Evolutionary conservation across 1,140 invertebrate species (phyloP).

Genomic region (Palaemon carinicauda): DNA sequence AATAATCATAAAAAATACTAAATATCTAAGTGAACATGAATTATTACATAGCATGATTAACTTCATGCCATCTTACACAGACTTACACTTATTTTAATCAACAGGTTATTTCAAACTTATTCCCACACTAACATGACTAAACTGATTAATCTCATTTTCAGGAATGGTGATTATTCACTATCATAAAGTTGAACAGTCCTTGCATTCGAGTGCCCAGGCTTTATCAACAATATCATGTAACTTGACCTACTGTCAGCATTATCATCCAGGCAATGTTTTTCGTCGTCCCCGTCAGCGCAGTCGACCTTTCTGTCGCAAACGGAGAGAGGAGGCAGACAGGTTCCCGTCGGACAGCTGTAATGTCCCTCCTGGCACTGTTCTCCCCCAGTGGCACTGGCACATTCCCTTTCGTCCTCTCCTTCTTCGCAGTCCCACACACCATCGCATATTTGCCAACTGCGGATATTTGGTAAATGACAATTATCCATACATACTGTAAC

Average conservation of each 20-base stretch:
- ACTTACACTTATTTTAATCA: no score
- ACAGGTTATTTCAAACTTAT: no score
- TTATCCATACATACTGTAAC: no score
- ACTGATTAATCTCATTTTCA: no score
- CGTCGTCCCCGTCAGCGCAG: constrained; percentile 49
- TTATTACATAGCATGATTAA: no score
- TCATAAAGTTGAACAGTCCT: no score
- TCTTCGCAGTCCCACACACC: constrained; percentile 47
- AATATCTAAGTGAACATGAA: no score
- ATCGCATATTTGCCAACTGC: constrained; percentile 50
- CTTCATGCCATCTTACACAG: no score
- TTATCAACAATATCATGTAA: background rate
- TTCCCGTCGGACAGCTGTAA: constrained; percentile 28
- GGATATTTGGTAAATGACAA: no score
- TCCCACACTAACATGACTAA: no score
- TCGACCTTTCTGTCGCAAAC: constrained; percentile 46
- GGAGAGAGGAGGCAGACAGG: constrained; percentile 27
- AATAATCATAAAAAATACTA: no score
- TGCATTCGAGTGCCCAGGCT: background rate
- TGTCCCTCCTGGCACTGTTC: constrained; percentile 20
- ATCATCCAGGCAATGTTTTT: constrained; percentile 49
- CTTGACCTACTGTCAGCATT: constrained; percentile 33
- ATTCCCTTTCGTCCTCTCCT: constrained; percentile 51
- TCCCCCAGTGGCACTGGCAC: background rate
- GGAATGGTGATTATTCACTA: no score